phyloP scores from a whole-genome alignment of 2,113 vertebrate species.

The Serilophus lunatus region DNA sequence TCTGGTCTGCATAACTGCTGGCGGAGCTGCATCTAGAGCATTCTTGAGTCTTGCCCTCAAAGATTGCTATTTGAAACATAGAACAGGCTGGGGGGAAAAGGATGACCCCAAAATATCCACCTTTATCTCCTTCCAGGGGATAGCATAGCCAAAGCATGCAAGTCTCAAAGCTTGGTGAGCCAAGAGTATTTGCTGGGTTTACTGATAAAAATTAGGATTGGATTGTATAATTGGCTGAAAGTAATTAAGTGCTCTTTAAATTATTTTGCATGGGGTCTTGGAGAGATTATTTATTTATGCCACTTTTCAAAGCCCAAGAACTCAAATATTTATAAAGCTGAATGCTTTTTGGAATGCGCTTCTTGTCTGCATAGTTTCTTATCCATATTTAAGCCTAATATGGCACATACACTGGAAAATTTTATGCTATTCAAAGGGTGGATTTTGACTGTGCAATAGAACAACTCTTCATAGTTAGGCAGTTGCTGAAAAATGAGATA shows the following conservation, averaged over 20 bases:
- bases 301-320: slow-evolving; percentile 18
- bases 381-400: slow-evolving; percentile 7
- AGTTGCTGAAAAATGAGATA: neutral
- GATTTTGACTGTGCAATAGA: neutral
- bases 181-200: neutral
- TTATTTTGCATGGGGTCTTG: slow-evolving; percentile 10
- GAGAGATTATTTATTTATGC: slow-evolving; percentile 33
- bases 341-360: slow-evolving; percentile 38
- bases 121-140: neutral
- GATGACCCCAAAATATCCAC: neutral
- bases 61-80: neutral
- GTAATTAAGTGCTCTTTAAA: slow-evolving; percentile 35
- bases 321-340: slow-evolving; percentile 48
- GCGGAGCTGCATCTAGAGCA: neutral
- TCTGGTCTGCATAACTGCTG: slow-evolving; percentile 43
- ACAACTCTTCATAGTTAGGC: neutral
- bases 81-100: neutral
- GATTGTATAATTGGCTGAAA: neutral
- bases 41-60: neutral
- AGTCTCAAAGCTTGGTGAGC: neutral
- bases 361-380: slow-evolving; percentile 53
- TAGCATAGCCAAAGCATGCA: neutral
- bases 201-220: neutral
- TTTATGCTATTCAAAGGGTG: neutral
- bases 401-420: slow-evolving; percentile 51